phyloP scores from a whole-genome alignment of 2,113 vertebrate genomes.

The Cynoglossus semilaevis region DNA sequence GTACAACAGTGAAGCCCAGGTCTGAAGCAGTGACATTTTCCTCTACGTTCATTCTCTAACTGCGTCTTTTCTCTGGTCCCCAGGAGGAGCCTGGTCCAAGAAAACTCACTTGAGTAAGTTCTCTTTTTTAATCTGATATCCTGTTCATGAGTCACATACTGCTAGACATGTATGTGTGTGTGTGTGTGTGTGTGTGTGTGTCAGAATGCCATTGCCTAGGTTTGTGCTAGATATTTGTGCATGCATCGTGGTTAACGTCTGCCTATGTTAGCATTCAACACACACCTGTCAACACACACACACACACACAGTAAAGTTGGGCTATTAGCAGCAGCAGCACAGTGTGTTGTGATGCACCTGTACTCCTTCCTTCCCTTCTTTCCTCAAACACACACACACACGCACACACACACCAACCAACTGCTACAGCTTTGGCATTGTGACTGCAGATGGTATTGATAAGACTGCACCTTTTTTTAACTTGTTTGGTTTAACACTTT shows the following conservation, averaged over 20 bases:
- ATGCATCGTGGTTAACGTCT: conserved; percentile 60
- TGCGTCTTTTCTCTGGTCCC: conserved; percentile 13
- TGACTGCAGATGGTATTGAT: conserved; percentile 62
- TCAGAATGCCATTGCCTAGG: conserved; percentile 35
- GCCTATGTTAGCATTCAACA: conserved; percentile 49
- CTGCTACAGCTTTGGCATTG: conserved; percentile 43
- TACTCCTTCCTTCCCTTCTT: conserved; percentile 13
- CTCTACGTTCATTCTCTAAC: conserved; percentile 13
- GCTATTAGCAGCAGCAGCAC: conserved; percentile 40
- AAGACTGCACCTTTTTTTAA: conserved; percentile 61
- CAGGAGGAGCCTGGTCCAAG: conserved; percentile 63
- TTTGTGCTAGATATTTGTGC: conserved; percentile 72
- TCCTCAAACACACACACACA: conserved; percentile 14
- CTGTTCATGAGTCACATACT: background rate
- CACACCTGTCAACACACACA: conserved; percentile 61
- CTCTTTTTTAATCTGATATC: background rate
- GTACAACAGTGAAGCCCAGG: background rate
- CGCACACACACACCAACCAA: conserved; percentile 3
- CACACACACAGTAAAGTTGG: conserved; percentile 27
- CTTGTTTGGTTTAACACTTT: conserved; percentile 57
- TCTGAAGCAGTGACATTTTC: background rate
- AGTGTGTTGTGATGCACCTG: conserved; percentile 54
- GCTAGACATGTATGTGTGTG: background rate
- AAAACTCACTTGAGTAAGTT: conserved; percentile 70
- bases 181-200: conserved; percentile 7